Evolutionary conservation across 2,888 invertebrate species (phyloP), one percentile per base, ranked within the genome.

Genomic region (Coelopa pilipes): DNA sequence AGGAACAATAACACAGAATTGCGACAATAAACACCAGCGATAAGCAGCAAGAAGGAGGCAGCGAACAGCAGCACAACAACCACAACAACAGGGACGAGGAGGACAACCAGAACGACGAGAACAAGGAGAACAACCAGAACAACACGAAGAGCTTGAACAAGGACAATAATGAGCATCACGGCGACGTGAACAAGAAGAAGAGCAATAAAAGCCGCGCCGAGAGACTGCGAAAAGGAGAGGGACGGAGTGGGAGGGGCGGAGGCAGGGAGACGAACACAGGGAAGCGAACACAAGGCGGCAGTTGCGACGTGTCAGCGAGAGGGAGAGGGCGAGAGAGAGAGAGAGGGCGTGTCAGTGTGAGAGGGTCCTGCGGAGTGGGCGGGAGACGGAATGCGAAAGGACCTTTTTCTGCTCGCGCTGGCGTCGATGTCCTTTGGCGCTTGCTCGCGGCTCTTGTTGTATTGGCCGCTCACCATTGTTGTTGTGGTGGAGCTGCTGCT

Each of bases 331-430:
- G 49, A 50, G 19, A 65, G 5, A 24, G 66, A 63, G 46, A 55
- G 21, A 34, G 50, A 7, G 15, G 70, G 60, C 53, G 50, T 49
- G 45, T 59, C 15, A 21, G 68, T 55, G 62, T 49, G 12, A 65
- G 59, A 66, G 74, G 74, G 74, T 76, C 69, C 70, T 75, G 74
- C 73, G 70, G 70, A 68, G 73, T 70, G 4, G 21, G 24, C 21
- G 17, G 1, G 17, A 46, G 17, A 65, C 19, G 46, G 46, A 47
- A 65, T 65, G 19, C 65, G 15, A 46, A 49, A 50, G 50, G 66
- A 49, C 66, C 66, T 66, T 66, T 66, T 49, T 66, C 50, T 15
- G 45, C 11, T 59, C 34, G 34, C 7, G 34, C 34, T 34, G 34
- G 7, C 7, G 34, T 34, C 7, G 34, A 34, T 34, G 34, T 34